These are phyloP conservation scores for Auanema freiburgensis DNA, from an alignment of 2,888 invertebrate species.

Conservation along the genomic window DNA sequence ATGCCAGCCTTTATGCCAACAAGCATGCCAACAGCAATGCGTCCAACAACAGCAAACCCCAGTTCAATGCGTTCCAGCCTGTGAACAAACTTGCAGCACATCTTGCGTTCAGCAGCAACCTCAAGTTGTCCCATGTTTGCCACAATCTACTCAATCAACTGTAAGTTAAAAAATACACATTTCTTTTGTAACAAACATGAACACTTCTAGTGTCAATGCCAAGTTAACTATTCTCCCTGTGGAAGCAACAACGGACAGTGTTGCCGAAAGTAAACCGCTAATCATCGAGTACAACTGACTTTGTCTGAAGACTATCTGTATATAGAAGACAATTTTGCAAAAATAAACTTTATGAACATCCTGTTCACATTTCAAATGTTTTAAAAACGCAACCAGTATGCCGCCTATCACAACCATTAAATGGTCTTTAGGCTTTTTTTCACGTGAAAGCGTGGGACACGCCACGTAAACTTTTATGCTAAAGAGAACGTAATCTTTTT, in stretches of 20 bases:
- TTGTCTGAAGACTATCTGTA: too few species aligned
- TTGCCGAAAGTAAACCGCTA: constrained; percentile 19
- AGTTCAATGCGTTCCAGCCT: constrained; percentile 36
- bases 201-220: constrained; percentile 13
- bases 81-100: constrained; percentile 34
- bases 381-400: too few species aligned
- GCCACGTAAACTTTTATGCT: too few species aligned
- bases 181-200: background rate
- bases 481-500: too few species aligned
- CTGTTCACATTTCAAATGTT: too few species aligned
- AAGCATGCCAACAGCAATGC: constrained; percentile 40
- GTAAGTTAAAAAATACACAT: background rate
- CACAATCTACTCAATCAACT: constrained; percentile 8
- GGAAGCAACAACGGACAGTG: constrained; percentile 33
- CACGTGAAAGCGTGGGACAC: too few species aligned
- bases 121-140: constrained; percentile 33
- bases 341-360: too few species aligned
- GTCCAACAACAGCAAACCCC: constrained; percentile 41
- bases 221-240: constrained; percentile 39
- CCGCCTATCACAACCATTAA: too few species aligned
- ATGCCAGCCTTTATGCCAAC: constrained; percentile 42
- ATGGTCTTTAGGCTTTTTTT: too few species aligned
- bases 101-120: constrained; percentile 28
- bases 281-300: too few species aligned
- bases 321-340: too few species aligned